Conservation (phyloP, 2,888 invertebrate genomes). For the Andrena flavipes region DNA sequence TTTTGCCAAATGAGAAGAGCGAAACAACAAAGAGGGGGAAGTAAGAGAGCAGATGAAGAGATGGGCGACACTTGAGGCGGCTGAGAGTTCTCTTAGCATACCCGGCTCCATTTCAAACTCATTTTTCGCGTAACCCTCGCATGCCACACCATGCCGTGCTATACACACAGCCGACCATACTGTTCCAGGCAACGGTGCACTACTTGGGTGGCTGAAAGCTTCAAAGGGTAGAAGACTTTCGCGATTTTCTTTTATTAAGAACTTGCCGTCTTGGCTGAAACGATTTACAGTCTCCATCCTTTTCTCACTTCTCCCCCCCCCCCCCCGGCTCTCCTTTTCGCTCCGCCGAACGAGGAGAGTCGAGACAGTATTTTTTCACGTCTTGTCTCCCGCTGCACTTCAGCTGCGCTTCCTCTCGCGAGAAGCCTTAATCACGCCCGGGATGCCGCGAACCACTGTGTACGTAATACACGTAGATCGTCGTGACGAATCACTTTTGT, state of each 20-base stretch:
- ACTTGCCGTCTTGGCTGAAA: slow-evolving; percentile 34
- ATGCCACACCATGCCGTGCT: not conserved
- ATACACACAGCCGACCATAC: slow-evolving; percentile 3
- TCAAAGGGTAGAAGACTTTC: slow-evolving; percentile 45
- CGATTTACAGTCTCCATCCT: slow-evolving; percentile 54
- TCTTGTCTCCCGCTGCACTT: not conserved
- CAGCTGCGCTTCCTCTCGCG: slow-evolving; percentile 11
- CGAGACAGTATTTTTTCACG: slow-evolving; percentile 22
- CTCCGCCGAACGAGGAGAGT: slow-evolving; percentile 45
- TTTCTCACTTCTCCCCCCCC: slow-evolving; percentile 1
- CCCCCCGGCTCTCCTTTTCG: slow-evolving; percentile 14
- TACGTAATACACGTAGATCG: slow-evolving; percentile 32
- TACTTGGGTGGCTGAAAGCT: slow-evolving; percentile 20
- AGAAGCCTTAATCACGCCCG: slow-evolving; percentile 51
- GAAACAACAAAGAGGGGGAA: slow-evolving; percentile 8
- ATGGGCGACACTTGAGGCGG: slow-evolving; percentile 31
- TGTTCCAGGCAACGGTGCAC: slow-evolving; percentile 20
- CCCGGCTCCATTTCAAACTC: slow-evolving; percentile 55
- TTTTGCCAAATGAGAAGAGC: slow-evolving; percentile 9
- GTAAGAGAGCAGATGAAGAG: slow-evolving; percentile 19
- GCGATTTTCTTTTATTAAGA: slow-evolving; percentile 67
- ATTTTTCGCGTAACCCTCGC: slow-evolving; percentile 61
- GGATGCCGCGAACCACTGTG: slow-evolving; percentile 41
- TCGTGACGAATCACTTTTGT: slow-evolving; percentile 43
- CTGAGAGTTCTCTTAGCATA: slow-evolving; percentile 42